Conservation (phyloP, 2,797 vertebrate species). For the Pipistrellus kuhlii region DNA sequence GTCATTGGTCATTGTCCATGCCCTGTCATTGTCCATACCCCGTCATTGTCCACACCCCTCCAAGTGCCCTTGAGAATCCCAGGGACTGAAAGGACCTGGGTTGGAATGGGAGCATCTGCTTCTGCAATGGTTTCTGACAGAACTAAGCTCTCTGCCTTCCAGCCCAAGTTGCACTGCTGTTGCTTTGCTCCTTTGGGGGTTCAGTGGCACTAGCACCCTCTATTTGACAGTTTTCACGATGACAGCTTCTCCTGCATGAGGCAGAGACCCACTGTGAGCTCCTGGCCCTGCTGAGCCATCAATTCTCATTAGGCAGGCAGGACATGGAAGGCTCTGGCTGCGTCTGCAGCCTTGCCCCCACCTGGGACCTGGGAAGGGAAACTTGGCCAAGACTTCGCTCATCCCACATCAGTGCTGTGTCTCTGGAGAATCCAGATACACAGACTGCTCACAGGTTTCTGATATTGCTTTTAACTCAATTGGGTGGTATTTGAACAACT, state of each 20-base stretch:
- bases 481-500: neutral
- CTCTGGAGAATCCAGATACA: neutral
- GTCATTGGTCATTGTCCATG: no score
- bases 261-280: neutral
- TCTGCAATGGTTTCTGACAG: neutral
- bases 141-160: neutral
- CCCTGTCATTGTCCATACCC: no score
- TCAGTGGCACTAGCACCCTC: fast-evolving
- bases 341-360: neutral
- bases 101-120: neutral
- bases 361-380: neutral
- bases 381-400: neutral
- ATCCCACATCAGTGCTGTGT: neutral
- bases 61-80: neutral
- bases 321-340: neutral
- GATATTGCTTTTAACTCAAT: neutral
- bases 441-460: neutral
- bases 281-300: neutral
- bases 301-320: neutral
- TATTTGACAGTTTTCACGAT: neutral
- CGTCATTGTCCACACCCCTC: neutral
- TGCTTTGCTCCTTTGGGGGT: neutral
- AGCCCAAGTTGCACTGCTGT: neutral
- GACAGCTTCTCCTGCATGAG: neutral
- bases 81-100: neutral